Conservation (phyloP, 2,797 vertebrate species). For the Arvicola amphibius region DNA sequence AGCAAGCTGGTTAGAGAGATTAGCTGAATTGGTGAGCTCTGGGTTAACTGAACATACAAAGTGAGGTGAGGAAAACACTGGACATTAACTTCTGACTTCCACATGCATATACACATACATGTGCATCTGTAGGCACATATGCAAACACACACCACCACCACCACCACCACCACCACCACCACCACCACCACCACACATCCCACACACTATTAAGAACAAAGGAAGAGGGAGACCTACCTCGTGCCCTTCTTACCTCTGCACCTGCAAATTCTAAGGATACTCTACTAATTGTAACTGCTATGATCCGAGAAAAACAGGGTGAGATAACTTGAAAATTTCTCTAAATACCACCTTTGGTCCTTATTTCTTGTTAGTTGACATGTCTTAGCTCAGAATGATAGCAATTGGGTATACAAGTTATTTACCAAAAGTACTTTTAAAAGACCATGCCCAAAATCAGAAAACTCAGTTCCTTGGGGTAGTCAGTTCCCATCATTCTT, state of each 20-base stretch:
- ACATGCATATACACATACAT: background rate
- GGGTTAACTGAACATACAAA: background rate
- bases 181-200: background rate
- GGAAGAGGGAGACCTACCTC: background rate
- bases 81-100: background rate
- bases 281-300: background rate
- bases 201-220: background rate
- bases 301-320: background rate
- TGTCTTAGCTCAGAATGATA: background rate
- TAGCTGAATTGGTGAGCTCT: background rate
- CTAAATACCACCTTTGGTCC: background rate
- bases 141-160: background rate
- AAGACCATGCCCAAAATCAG: background rate
- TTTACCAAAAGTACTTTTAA: background rate
- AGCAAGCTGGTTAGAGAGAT: background rate
- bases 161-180: too few relatives aligned
- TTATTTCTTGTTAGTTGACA: slow-evolving; percentile 22
- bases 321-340: background rate
- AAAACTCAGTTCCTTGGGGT: background rate
- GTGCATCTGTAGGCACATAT: too few relatives aligned
- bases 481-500: background rate
- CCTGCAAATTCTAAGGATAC: background rate
- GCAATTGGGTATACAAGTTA: background rate
- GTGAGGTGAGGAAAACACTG: background rate
- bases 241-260: background rate